phyloP scores from a whole-genome alignment of 2,113 vertebrate genomes.

The Aldabrachelys gigantea region DNA sequence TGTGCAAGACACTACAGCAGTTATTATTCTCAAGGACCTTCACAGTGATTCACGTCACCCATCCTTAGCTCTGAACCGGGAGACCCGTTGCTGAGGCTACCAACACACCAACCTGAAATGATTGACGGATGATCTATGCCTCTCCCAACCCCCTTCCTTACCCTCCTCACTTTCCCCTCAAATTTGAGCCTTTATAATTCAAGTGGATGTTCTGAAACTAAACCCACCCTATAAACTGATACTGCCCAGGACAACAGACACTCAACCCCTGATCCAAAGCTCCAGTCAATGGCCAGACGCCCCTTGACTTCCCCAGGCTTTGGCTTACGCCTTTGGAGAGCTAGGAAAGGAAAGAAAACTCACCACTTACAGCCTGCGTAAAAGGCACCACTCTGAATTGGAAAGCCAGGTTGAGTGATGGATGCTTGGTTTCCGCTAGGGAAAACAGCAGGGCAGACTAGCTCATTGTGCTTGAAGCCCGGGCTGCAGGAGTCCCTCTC shows the following conservation, averaged over 20 bases:
- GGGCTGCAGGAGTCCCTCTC: background rate
- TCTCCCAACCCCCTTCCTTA: background rate
- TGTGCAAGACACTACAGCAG: background rate
- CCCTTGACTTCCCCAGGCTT: background rate
- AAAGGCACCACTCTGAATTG: background rate
- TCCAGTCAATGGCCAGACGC: background rate
- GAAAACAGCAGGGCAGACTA: background rate
- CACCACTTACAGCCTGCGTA: too few relatives aligned
- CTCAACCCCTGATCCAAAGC: background rate
- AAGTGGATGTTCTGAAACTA: background rate
- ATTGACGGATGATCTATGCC: background rate
- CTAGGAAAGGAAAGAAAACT: background rate
- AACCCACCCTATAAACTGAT: background rate
- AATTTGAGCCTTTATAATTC: background rate
- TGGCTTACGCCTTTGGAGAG: accelerated
- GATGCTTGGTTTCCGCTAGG: background rate
- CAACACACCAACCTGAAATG: background rate
- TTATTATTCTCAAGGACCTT: background rate
- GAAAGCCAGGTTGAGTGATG: background rate
- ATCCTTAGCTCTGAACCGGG: background rate
- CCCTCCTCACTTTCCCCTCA: background rate
- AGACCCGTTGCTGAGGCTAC: background rate
- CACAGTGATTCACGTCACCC: accelerated
- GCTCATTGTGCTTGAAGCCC: background rate
- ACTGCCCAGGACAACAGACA: background rate